Evolutionary conservation across 2,888 invertebrate species (phyloP), one percentile per base, ranked within the genome.

Genomic region (Euplagia quadripunctaria): DNA sequence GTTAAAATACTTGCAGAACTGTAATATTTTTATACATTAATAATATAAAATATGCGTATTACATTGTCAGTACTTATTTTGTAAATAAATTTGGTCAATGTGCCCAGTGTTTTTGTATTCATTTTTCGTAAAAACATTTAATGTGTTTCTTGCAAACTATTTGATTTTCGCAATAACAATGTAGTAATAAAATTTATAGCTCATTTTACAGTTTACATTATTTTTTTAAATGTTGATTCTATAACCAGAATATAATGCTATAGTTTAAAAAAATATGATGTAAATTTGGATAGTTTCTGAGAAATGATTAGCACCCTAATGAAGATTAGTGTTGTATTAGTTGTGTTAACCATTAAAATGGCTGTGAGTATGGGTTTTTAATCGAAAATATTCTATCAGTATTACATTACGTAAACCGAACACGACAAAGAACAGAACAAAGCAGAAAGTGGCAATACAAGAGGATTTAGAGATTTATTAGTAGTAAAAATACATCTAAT

Each of bases 341-440:
- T 79, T 16, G 11, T 68, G 42, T 49, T 67, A 12, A 4, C 72
- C 7, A 68, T 87, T 71, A 71, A 74, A 72, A 74, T 75, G 72
- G 85, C 71, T 84, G 91, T 91, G 68, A 85, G 88, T 85, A 73
- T 20, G 11, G 7, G 16, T 69, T 20, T 46, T 20, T 20, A 51
- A 6, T 5, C 14, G 14, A 16, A 51, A 51, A 49, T 12, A 9
- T 12, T 49, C 3, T 49, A 16, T 16, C 51, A 14, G 16, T 51
- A 51, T 4, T 51, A 9, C 46, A 17, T 17, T 14, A 52, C 6
- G 17, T 17, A 52, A 52, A 52, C 16, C 16, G 16, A 52, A 4
- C 20, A 20, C 11, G n/a, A n/a, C n/a, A 55, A 16, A n/a, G n/a
- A n/a, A n/a, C n/a, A n/a, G 2, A 4, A 58, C 11, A 58, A 20